Evolutionary conservation across 1,140 invertebrate species (phyloP), one percentile per base, ranked within the genome.

Genomic region (Laodelphax striatellus): DNA sequence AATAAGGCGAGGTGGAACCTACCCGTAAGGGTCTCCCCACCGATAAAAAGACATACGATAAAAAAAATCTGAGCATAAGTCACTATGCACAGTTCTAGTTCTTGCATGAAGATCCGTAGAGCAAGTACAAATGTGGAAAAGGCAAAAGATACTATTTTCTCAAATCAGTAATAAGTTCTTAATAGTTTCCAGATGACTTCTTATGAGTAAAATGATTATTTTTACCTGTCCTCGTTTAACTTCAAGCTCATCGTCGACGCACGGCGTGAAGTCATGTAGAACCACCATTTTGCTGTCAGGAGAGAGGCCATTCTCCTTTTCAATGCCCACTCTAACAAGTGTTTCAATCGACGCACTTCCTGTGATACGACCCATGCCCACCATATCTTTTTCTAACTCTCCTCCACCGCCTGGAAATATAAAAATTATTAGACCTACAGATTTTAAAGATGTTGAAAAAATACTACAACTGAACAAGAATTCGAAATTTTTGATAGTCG

Each of bases 201-300:
- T n/a, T n/a, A n/a, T n/a, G n/a, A n/a, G n/a, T n/a, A n/a, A n/a
- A n/a, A n/a, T 38, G 34, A 8, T 38, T 38, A 38, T 38, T 11
- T 38, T 9, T 38, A 82, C 80, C 74, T 80, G 80, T 60, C 85
- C 85, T 60, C 82, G 70, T 70, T 82, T 82, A 38, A 92, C 88
- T 77, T 88, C 85, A 34, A 97, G 75, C 73, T 97, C 94, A 75
- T 96, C 92, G 73, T 96, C 92, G 5, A 95, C 92, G 72, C 92
- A 94, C 0, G 93, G 92, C 5, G 88, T 89, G 72, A 97, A 97
- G 70, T 96, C 93, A 71, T 96, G 91, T 13, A 96, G 76, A 13
- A 96, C 92, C 50, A 95, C 88, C 92, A 95, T 94, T 78, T 94
- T 94, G 50, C 89, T 92, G 70, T 94, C 91, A 2, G 92, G 90